These are phyloP conservation scores for Brachionichthys hirsutus DNA, from an alignment of 2,113 vertebrate genomes.

Conservation along the genomic window DNA sequence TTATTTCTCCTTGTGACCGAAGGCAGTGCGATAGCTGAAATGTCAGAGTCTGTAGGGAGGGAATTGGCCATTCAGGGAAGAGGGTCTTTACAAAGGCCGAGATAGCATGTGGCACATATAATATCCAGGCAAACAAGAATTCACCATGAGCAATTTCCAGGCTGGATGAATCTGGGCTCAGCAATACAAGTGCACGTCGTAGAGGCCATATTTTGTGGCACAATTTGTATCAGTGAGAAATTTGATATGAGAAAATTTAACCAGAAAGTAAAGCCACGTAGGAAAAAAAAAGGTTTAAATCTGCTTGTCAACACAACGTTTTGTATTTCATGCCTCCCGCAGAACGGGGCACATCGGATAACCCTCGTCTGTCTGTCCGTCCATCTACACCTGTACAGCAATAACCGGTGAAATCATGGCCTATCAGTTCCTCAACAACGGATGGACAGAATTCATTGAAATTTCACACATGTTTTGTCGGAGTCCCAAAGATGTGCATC, in stretches of 20 bases:
- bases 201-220: conserved; percentile 67
- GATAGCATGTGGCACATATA: conserved; percentile 81
- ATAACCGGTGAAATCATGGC: no score
- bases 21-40: conserved; percentile 77
- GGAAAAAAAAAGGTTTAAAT: conserved; percentile 70
- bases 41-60: conserved; percentile 74
- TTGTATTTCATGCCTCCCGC: no score
- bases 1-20: conserved; percentile 69
- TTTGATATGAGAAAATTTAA: conserved; percentile 69
- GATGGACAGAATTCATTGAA: no score
- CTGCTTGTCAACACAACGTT: conserved; percentile 38
- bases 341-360: no score
- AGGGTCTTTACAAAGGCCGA: conserved; percentile 74
- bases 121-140: conserved; percentile 80
- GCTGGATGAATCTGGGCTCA: conserved; percentile 73
- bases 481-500: no score
- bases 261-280: conserved; percentile 71
- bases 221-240: conserved; percentile 67
- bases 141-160: conserved; percentile 80
- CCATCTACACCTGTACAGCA: no score
- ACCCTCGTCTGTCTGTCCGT: background rate
- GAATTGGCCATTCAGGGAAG: conserved; percentile 78
- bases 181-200: conserved; percentile 71
- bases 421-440: no score
- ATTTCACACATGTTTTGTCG: no score